These are phyloP conservation scores for Cheilinus undulatus DNA, from an alignment of 2,113 vertebrate genomes.

Conservation along the genomic window DNA sequence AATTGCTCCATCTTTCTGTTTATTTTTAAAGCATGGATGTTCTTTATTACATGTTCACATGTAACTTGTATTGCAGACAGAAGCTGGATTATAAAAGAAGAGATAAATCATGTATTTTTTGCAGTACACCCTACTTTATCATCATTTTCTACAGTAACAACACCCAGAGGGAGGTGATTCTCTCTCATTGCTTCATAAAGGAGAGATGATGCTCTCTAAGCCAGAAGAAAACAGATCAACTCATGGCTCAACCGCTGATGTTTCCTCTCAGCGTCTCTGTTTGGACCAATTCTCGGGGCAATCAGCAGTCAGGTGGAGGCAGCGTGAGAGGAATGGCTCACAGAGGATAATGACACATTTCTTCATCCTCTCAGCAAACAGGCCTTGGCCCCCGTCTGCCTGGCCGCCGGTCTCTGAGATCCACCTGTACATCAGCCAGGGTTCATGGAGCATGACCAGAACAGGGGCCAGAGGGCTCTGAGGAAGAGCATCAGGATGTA, in stretches of 20 bases:
- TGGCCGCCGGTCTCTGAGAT: conserved; percentile 16
- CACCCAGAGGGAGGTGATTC: conserved; percentile 32
- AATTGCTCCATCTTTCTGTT: too few species aligned
- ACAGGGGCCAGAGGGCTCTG: conserved; percentile 12
- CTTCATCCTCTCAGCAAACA: conserved; percentile 72
- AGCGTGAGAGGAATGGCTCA: conserved; percentile 64
- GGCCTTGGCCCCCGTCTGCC: conserved; percentile 4
- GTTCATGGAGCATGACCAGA: conserved; percentile 59
- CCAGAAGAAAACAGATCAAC: conserved; percentile 14
- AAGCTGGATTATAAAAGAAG: not conserved
- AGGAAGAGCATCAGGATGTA: conserved; percentile 28
- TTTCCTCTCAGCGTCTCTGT: conserved; percentile 33
- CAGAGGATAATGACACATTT: conserved; percentile 68
- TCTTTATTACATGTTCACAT: too few species aligned
- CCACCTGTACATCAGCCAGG: conserved; percentile 54
- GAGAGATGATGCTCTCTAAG: conserved; percentile 8
- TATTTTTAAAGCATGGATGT: too few species aligned
- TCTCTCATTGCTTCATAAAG: conserved; percentile 31
- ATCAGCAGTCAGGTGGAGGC: conserved; percentile 42
- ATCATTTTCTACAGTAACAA: conserved; percentile 32
- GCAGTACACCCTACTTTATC: not conserved
- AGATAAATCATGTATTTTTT: not conserved
- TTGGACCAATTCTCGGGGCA: conserved; percentile 46
- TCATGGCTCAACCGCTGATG: not conserved
- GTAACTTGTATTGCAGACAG: not conserved